Evolutionary conservation across 2,888 invertebrate genomes (phyloP), one percentile per base, ranked within the genome.

Genomic region (Drosophila neonasuta): DNA sequence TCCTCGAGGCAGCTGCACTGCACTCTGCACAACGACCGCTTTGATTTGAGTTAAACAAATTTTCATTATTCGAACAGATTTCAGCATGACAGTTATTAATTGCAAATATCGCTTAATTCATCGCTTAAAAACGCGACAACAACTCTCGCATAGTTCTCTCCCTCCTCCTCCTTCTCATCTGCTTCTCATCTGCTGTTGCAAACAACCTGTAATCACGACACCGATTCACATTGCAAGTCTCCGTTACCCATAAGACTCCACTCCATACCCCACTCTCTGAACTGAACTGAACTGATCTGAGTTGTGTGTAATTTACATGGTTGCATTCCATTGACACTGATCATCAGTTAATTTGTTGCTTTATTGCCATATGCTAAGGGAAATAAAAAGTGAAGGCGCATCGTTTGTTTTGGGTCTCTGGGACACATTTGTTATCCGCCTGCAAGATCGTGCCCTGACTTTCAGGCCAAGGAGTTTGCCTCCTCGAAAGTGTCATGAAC

Each of bases 251-350:
- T 67, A 74, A 56, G 69, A 42, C 10, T n/a, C n/a, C 34, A 44
- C 32, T 24, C 36, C 66, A n/a, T 15, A 5, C 50, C 44, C 51
- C 50, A 74, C 32, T 45, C 45, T 32, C 20, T 10, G 32, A 32
- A 32, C 32, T 32, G 32, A 17, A 17, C 15, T n/a, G 34, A 36
- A 36, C n/a, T 36, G 36, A 36, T 36, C 36, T 48, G 45, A 45
- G 29, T 6, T 61, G 45, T 46, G 50, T 59, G 62, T 36, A 76
- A 85, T 89, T 89, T 88, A 89, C 88, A 85, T 89, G 81, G 84
- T 84, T 88, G 89, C 89, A 89, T 88, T 89, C 89, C 89, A 88
- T 88, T 89, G 88, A 84, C 88, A 88, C 88, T 89, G 88, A 89
- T 88, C 89, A 88, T 88, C 88, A 85, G 88, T 88, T 89, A 85